Percentiles rank a stretch among this genome's conserved stretches.
Conservation (phyloP, 2,113 vertebrate genomes). For the Planiliza haematocheilus region DNA sequence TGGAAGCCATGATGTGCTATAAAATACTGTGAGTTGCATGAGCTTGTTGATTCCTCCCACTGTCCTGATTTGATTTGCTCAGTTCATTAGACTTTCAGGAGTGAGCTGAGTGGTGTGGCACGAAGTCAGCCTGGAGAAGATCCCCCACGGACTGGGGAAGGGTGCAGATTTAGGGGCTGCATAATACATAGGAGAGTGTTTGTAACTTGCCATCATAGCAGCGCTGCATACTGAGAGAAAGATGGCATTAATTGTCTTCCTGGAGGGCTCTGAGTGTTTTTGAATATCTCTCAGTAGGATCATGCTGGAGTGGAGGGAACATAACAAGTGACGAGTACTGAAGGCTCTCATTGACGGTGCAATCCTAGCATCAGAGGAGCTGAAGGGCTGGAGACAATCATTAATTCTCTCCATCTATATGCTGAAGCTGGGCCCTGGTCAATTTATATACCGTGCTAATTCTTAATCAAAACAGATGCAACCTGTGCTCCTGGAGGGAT, state of each 20-base stretch:
- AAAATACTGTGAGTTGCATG: background rate
- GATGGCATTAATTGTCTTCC: constrained; percentile 57
- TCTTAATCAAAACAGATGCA: constrained; percentile 46
- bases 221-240: constrained; percentile 39
- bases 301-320: background rate
- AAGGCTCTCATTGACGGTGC: constrained; percentile 2
- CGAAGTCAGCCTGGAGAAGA: constrained; percentile 18
- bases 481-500: background rate
- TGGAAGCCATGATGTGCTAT: background rate
- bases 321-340: background rate
- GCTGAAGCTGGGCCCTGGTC: background rate
- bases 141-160: background rate
- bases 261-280: constrained; percentile 38
- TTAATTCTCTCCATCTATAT: constrained; percentile 31
- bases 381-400: constrained; percentile 32
- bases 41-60: constrained; percentile 7
- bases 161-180: constrained; percentile 26
- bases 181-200: constrained; percentile 39
- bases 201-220: constrained; percentile 38
- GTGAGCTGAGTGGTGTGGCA: constrained; percentile 24
- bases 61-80: constrained; percentile 45
- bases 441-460: constrained; percentile 38
- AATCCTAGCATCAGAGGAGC: background rate
- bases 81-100: constrained; percentile 46
- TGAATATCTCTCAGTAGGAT: constrained; percentile 20